phyloP scores from a whole-genome alignment of 2,113 vertebrate species.

The Phoenicopterus ruber region DNA sequence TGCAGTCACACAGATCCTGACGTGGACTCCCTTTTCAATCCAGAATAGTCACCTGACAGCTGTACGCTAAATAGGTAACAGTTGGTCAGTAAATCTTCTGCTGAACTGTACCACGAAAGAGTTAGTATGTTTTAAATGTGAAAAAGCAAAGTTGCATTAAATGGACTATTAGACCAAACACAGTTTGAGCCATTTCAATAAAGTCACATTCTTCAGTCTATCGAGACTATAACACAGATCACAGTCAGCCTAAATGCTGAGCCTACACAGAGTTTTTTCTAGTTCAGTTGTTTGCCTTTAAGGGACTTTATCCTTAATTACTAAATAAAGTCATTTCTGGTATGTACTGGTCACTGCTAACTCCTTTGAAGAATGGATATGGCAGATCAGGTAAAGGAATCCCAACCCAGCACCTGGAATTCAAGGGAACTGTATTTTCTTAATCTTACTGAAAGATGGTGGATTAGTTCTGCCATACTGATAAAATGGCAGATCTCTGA shows the following conservation, averaged over 20 bases:
- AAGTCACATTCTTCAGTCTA: neutral
- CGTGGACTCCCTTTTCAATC: conserved; percentile 85
- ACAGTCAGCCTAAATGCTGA: neutral
- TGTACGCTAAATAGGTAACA: neutral
- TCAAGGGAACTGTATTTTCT: neutral
- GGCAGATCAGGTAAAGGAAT: neutral
- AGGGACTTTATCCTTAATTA: neutral
- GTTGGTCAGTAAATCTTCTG: conserved; percentile 10
- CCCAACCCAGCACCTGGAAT: neutral
- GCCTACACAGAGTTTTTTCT: neutral
- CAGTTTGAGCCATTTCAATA: neutral
- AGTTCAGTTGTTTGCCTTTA: neutral
- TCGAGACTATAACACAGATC: neutral
- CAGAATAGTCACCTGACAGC: conserved; percentile 77
- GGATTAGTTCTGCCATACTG: neutral
- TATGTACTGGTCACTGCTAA: neutral
- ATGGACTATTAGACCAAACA: neutral
- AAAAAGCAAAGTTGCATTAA: neutral
- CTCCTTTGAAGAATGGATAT: neutral
- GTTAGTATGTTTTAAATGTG: neutral
- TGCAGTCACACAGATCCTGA: conserved; percentile 76
- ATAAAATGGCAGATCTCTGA: neutral
- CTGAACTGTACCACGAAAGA: conserved; percentile 24
- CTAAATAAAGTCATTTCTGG: neutral
- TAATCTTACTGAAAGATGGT: neutral